Base-by-base conservation (phyloP, 2,113 vertebrate genomes). In the Pelodiscus sinensis region DNA sequence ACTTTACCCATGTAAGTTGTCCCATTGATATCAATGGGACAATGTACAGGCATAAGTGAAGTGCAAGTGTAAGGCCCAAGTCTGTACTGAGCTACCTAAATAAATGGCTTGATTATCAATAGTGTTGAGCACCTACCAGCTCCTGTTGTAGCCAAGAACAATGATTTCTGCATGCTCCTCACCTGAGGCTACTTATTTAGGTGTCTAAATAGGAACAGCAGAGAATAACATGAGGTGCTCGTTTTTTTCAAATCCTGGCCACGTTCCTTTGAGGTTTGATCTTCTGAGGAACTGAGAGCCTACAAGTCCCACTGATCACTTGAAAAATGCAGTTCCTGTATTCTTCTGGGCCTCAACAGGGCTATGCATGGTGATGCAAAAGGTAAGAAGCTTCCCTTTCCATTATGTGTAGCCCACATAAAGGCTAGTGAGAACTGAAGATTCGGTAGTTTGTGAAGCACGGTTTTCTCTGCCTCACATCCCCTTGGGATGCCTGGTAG, bases 321-420 rank as follows among this genome's bases (percentile, higher is more conserved):
- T 93, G 86, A 73, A 95, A 65, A 65, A 65, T 65, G 3, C 31
- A 95, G 80, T 84, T 93, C 88, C 93, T 91, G 22, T 81, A 87
- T 93, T 93, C 94, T 85, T 88, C 96, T 96, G 96, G 94, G 94
- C 92, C 86, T 94, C 92, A 95, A 93, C 92, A 78, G 89, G 93
- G 94, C 83, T 90, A 89, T 82, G 27, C 77, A 85, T 44, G 89
- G 85, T 1, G 2, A 79, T 1, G 3, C 92, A 84, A 1, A 8
- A 88, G 96, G 78, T 80, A 95, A 83, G 92, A 95, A 95, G 93
- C 95, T 81, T 95, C 92, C 58, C 82, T 91, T 92, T 96, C 95
- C 84, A 92, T 85, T 93, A 44, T 44, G 94, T 85, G 90, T 88
- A 93, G 95, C 79, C 87, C 96, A 95, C 96, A 4, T n/a, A 68